A percentile compares a stretch with the other conserved stretches of the same genome.
Conservation (phyloP, 2,113 vertebrate species). For the Neolamprologus toae region DNA sequence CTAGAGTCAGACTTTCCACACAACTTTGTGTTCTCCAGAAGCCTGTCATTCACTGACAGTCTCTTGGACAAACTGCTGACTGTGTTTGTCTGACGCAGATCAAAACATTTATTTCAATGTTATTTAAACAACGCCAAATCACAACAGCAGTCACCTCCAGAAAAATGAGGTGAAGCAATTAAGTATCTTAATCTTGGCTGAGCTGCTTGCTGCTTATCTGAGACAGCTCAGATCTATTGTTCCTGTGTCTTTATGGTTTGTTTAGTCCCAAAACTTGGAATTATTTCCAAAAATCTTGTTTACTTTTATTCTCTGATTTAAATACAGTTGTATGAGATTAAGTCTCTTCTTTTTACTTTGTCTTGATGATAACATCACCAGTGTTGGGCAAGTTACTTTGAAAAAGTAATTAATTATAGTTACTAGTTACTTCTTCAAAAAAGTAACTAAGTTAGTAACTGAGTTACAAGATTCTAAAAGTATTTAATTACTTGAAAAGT, state of each 20-base stretch:
- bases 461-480: too few species aligned
- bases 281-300: rapidly evolving
- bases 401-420: not conserved
- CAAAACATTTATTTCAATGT: not conserved
- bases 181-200: not conserved
- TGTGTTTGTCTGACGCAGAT: not conserved
- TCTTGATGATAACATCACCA: not conserved
- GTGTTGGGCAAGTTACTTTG: not conserved
- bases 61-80: not conserved
- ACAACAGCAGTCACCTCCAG: not conserved
- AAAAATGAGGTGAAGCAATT: not conserved
- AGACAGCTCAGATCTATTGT: not conserved
- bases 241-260: not conserved
- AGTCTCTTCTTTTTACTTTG: not conserved
- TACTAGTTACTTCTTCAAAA: too few species aligned
- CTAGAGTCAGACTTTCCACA: not conserved
- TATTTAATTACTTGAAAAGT: too few species aligned
- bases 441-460: too few species aligned
- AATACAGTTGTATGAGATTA: not conserved
- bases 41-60: not conserved
- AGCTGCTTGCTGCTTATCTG: rapidly evolving
- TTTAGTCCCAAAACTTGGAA: not conserved
- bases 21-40: not conserved
- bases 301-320: not conserved
- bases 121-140: not conserved